Percentiles rank a stretch among this genome's conserved stretches.
Conservation (phyloP, 2,113 vertebrate species). For the Sitta europaea region DNA sequence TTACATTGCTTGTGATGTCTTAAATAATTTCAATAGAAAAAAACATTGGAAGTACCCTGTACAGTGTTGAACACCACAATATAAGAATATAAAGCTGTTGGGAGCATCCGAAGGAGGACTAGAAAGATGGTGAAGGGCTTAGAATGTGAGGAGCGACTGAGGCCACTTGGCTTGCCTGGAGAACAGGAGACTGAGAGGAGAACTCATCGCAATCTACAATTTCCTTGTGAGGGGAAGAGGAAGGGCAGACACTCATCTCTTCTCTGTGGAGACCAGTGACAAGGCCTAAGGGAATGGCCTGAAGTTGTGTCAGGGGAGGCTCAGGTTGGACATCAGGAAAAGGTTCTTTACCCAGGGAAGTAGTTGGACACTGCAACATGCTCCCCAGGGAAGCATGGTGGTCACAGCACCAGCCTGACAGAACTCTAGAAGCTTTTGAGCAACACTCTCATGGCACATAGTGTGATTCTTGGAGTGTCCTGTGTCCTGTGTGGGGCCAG, state of each 20-base stretch:
- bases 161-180: not conserved
- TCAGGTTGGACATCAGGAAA: no score
- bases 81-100: not conserved
- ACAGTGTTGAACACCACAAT: not conserved
- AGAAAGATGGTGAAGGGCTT: not conserved
- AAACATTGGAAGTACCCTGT: not conserved
- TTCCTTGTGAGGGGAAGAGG: fast-evolving
- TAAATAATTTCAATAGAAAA: not conserved
- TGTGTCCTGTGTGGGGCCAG: not conserved
- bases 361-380: not conserved
- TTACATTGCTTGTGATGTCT: not conserved
- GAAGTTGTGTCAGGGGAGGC: not conserved
- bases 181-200: not conserved
- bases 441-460: not conserved
- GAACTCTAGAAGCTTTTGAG: not conserved
- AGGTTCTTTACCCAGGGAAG: not conserved
- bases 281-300: not conserved
- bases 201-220: not conserved
- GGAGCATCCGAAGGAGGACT: not conserved
- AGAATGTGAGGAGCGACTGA: not conserved
- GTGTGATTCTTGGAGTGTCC: not conserved
- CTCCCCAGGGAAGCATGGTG: not conserved
- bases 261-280: not conserved
- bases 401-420: not conserved
- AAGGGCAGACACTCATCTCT: not conserved